Percentiles rank a stretch among this genome's conserved stretches.
Evolutionary conservation across 2,797 vertebrate species (phyloP).

Genomic region (Ara ararauna): DNA sequence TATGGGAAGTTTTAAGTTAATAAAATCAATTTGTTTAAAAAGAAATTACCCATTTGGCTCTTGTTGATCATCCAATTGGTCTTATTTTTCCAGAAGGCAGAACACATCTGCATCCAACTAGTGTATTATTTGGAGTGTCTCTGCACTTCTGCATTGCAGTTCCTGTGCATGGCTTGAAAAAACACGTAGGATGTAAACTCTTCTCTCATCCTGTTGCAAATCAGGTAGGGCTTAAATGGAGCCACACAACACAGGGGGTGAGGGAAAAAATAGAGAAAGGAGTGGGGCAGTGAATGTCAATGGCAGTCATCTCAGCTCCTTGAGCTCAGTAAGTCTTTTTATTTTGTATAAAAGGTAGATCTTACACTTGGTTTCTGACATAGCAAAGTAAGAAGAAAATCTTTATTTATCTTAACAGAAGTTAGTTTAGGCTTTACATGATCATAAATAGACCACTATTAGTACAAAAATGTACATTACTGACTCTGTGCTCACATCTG

Average conservation of each 20-base stretch:
- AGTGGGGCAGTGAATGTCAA: background rate
- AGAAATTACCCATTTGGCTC: conserved; percentile 61
- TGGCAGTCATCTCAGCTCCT: background rate
- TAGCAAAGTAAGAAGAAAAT: background rate
- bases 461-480: background rate
- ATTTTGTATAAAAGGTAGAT: background rate
- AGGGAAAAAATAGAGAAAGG: background rate
- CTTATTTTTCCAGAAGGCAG: conserved; percentile 48
- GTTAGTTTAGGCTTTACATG: background rate
- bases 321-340: background rate
- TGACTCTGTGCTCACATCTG: background rate
- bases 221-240: background rate
- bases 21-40: conserved; percentile 65
- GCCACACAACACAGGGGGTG: background rate
- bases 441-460: background rate
- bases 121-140: conserved; percentile 23
- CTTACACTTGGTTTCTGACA: background rate
- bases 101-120: conserved; percentile 50
- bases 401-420: background rate
- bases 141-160: conserved; percentile 5
- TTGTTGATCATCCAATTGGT: conserved; percentile 55
- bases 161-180: conserved; percentile 22
- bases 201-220: conserved; percentile 15
- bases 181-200: background rate
- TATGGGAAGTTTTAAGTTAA: conserved; percentile 54